phyloP scores from a whole-genome alignment of 2,888 invertebrate genomes.

The Punctoribates punctum region DNA sequence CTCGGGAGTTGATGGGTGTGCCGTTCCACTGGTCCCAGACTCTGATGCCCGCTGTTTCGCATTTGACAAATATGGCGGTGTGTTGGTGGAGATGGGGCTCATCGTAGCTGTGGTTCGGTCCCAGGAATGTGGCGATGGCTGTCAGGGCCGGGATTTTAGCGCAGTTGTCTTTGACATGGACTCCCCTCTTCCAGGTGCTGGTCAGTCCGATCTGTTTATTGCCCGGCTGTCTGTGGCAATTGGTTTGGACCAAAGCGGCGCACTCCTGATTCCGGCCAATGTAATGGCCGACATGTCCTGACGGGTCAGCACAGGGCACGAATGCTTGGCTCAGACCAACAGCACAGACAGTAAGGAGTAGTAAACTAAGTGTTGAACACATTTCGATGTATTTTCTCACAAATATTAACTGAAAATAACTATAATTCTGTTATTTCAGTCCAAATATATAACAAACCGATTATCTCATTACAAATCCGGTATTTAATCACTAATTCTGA shows the following conservation, averaged over 20 bases:
- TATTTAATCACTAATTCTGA: too few relatives aligned
- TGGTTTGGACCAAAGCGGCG: slow-evolving; percentile 39
- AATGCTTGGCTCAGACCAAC: neutral
- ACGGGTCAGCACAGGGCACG: slow-evolving; percentile 31
- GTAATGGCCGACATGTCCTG: slow-evolving; percentile 15
- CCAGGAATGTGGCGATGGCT: slow-evolving; percentile 42
- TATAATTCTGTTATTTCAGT: neutral
- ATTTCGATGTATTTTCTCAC: neutral
- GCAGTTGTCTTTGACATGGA: slow-evolving; percentile 39
- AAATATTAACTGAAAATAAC: neutral
- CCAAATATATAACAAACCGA: neutral
- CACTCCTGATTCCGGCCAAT: slow-evolving; percentile 34
- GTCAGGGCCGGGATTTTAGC: slow-evolving; percentile 37
- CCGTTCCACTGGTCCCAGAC: slow-evolving; percentile 39
- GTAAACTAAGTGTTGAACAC: neutral
- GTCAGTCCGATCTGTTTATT: slow-evolving; percentile 37
- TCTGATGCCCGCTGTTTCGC: slow-evolving; percentile 28
- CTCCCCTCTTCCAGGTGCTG: slow-evolving; percentile 30
- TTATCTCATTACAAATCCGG: too few relatives aligned
- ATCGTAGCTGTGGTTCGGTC: slow-evolving; percentile 34
- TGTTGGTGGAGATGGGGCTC: slow-evolving; percentile 40
- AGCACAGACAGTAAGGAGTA: neutral
- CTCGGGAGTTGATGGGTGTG: slow-evolving; percentile 28
- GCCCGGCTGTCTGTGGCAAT: slow-evolving; percentile 38
- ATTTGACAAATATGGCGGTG: slow-evolving; percentile 40